These are phyloP conservation scores for Kryptopterus vitreolus DNA, from an alignment of 2,797 vertebrate species.

Conservation along the genomic window DNA sequence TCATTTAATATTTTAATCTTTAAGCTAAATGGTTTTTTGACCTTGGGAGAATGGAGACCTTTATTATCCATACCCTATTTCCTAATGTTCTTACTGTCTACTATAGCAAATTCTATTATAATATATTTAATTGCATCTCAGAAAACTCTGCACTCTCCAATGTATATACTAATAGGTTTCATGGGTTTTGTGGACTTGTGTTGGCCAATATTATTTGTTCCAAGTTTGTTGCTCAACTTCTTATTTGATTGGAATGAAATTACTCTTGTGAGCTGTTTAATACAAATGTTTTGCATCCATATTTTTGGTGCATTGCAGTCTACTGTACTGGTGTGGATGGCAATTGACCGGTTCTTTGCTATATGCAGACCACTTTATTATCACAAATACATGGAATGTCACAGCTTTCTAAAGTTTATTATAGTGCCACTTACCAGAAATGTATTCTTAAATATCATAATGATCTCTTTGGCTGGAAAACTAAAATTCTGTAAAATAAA, in stretches of 20 bases:
- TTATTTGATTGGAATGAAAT: constrained; percentile 56
- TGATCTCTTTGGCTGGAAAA: constrained; percentile 16
- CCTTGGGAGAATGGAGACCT: constrained; percentile 6
- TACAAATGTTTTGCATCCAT: constrained; percentile 64
- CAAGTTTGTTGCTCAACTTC: constrained; percentile 57
- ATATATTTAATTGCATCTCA: constrained; percentile 35
- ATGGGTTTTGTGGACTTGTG: constrained; percentile 50
- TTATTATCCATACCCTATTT: constrained; percentile 11
- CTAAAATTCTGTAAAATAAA: constrained; percentile 59
- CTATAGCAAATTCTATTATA: constrained; percentile 3
- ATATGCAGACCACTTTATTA: constrained; percentile 49
- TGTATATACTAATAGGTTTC: not conserved
- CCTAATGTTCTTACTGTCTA: constrained; percentile 34
- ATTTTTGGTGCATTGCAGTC: constrained; percentile 61
- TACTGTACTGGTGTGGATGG: constrained; percentile 63
- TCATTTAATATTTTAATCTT: not conserved
- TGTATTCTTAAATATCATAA: not conserved
- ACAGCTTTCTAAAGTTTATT: constrained; percentile 17
- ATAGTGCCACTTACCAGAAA: constrained; percentile 19
- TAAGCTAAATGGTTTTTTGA: not conserved
- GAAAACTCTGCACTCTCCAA: constrained; percentile 15
- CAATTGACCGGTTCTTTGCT: constrained; percentile 59
- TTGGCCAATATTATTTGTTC: constrained; percentile 53
- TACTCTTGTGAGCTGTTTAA: constrained; percentile 53
- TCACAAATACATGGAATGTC: constrained; percentile 14